Percentiles rank a stretch among this genome's conserved stretches.
Evolutionary conservation across 2,888 invertebrate species (phyloP).

Genomic region (Balanococcus diminutus): DNA sequence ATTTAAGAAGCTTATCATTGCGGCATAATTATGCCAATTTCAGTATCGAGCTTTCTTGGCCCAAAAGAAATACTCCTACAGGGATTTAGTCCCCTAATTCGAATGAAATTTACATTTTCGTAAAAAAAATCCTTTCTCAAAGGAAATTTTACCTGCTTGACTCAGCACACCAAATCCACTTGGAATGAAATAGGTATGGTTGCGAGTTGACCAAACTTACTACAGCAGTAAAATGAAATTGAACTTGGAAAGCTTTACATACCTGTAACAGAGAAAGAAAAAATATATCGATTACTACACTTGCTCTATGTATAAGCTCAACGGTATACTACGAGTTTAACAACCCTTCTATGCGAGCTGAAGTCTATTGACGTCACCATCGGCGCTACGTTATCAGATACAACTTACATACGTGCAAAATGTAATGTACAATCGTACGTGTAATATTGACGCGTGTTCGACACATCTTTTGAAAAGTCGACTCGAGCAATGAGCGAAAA

Average conservation of each 20-base stretch:
- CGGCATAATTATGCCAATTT: neutral
- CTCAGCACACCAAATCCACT: neutral
- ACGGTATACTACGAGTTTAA: too few relatives aligned
- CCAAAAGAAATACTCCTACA: neutral
- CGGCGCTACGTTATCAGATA: neutral
- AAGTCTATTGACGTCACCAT: neutral
- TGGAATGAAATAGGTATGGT: neutral
- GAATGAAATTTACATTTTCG: neutral
- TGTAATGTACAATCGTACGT: too few relatives aligned
- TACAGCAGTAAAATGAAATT: neutral
- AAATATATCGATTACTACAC: neutral
- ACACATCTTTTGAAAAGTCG: neutral
- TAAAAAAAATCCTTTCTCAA: too few relatives aligned
- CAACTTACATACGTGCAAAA: too few relatives aligned
- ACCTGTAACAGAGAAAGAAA: neutral
- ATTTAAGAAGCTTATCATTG: neutral
- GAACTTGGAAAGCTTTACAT: neutral
- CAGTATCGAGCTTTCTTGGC: neutral
- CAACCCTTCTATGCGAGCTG: neutral
- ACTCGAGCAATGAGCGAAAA: neutral
- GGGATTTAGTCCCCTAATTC: neutral
- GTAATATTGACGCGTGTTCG: conserved; percentile 24
- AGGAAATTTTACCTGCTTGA: neutral
- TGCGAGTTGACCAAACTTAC: neutral
- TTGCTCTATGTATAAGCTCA: too few relatives aligned